Evolutionary conservation across 1,140 invertebrate species (phyloP).

Genomic region (Drosophila sproati): DNA sequence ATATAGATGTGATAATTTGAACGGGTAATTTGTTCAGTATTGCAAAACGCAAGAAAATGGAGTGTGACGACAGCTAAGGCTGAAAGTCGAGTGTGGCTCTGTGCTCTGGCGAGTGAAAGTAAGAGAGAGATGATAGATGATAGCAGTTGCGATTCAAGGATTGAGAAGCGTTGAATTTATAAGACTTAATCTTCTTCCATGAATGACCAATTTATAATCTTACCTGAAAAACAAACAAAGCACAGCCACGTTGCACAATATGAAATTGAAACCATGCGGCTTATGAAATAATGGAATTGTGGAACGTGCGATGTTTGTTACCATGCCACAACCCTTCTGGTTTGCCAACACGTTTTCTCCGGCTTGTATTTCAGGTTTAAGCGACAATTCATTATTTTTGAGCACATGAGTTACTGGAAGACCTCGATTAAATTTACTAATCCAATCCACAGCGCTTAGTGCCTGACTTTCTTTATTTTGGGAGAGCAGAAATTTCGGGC

Average conservation of each 20-base stretch:
- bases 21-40: no score
- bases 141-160: no score
- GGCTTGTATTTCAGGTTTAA: constrained; percentile 57
- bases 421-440: constrained; percentile 85
- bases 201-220: neutral
- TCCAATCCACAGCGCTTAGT: constrained; percentile 85
- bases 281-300: constrained; percentile 79
- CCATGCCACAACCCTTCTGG: constrained; percentile 59
- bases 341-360: constrained; percentile 54
- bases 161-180: no score
- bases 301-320: constrained; percentile 70
- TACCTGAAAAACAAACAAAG: constrained; percentile 82
- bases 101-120: no score
- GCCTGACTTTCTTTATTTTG: constrained; percentile 85
- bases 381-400: constrained; percentile 41
- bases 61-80: no score
- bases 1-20: no score
- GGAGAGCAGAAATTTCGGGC: constrained; percentile 87
- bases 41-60: no score
- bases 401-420: constrained; percentile 60
- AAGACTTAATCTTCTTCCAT: no score
- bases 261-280: constrained; percentile 76
- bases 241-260: constrained; percentile 70
- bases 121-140: no score
- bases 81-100: no score